These are phyloP conservation scores for Platysternon megacephalum DNA, from an alignment of 2,113 vertebrate genomes.

Conservation along the genomic window DNA sequence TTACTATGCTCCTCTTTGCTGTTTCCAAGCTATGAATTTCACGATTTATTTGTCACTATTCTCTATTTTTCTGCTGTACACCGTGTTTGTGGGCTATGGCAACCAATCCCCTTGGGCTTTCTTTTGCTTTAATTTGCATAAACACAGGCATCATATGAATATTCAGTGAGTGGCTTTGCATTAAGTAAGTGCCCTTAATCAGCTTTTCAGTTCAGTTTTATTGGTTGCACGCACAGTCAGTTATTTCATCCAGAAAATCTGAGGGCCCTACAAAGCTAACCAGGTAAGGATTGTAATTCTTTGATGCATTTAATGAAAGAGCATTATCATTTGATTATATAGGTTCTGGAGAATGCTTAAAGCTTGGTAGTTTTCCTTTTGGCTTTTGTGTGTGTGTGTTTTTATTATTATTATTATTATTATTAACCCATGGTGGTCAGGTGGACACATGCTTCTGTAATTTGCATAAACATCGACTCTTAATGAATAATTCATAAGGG, in stretches of 20 bases:
- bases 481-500: conserved; percentile 92
- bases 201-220: conserved; percentile 93
- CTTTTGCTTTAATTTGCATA: conserved; percentile 92
- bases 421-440: conserved; percentile 73
- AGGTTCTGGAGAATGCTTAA: conserved; percentile 64
- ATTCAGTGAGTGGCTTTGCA: conserved; percentile 90
- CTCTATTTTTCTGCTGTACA: conserved; percentile 68
- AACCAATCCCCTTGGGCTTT: conserved; percentile 79
- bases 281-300: conserved; percentile 86
- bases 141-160: conserved; percentile 97
- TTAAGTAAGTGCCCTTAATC: conserved; percentile 91
- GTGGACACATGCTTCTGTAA: conserved; percentile 77
- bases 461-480: conserved; percentile 89
- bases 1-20: conserved; percentile 53
- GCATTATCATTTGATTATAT: conserved; percentile 75
- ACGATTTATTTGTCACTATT: conserved; percentile 74
- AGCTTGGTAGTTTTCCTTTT: conserved; percentile 24
- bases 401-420: neutral
- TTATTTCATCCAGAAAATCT: conserved; percentile 87
- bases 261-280: conserved; percentile 80
- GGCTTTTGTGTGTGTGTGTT: neutral
- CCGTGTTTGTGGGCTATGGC: conserved; percentile 74
- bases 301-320: conserved; percentile 76
- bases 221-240: conserved; percentile 83
- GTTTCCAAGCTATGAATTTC: conserved; percentile 64